phyloP scores from a whole-genome alignment of 2,888 invertebrate genomes.

The Ephialtes manifestator region DNA sequence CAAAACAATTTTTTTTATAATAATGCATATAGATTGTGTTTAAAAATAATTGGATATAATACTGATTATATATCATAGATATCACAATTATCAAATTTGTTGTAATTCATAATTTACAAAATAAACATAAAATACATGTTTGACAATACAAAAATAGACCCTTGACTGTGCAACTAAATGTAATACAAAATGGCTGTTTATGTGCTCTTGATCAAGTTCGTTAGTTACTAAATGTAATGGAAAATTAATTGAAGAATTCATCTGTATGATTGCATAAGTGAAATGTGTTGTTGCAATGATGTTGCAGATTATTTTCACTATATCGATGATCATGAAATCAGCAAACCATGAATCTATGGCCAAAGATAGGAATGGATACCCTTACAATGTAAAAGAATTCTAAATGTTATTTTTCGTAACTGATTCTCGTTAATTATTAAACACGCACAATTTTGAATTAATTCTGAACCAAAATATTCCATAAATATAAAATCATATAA shows the following conservation, averaged over 20 bases:
- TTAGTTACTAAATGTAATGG: neutral
- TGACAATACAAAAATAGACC: neutral
- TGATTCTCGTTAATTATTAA: too few relatives aligned
- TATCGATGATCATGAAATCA: neutral
- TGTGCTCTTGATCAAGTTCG: neutral
- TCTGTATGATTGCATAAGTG: neutral
- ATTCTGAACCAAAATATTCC: too few relatives aligned
- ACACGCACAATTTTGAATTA: too few relatives aligned
- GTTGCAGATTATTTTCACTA: neutral
- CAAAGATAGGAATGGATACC: neutral
- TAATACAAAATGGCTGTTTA: conserved; percentile 16
- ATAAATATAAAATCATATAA: too few relatives aligned
- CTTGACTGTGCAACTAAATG: neutral
- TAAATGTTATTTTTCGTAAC: too few relatives aligned
- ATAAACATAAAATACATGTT: neutral
- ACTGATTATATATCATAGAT: too few relatives aligned
- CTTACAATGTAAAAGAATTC: neutral
- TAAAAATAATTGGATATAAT: too few relatives aligned
- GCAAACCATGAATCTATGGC: neutral
- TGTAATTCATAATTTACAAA: neutral
- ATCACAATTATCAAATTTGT: neutral
- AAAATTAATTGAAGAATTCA: too few relatives aligned
- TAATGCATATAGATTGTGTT: too few relatives aligned
- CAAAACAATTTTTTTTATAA: too few relatives aligned
- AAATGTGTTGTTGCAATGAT: neutral